Conservation (phyloP, 2,797 vertebrate genomes). For the Kryptopterus vitreolus region DNA sequence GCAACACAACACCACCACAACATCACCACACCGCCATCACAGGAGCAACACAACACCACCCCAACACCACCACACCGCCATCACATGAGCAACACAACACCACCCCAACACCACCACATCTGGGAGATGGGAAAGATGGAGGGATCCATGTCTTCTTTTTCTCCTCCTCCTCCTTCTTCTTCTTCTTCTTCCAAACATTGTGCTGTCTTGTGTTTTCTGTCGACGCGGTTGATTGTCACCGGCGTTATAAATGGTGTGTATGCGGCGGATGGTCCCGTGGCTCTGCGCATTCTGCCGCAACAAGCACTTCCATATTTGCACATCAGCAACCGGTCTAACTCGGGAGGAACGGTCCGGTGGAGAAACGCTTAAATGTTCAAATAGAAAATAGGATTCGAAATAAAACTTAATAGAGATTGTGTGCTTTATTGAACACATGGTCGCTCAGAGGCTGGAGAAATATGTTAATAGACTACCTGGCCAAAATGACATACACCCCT, state of each 20-base stretch:
- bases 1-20: no score
- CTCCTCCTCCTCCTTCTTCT: no score
- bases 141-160: background rate
- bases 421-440: background rate
- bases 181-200: slow-evolving; percentile 16
- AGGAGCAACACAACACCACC: no score
- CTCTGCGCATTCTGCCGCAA: slow-evolving; percentile 43
- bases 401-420: background rate
- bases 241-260: slow-evolving; percentile 51
- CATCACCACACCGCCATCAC: no score
- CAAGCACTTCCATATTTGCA: slow-evolving; percentile 47
- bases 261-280: slow-evolving; percentile 35
- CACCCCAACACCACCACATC: background rate
- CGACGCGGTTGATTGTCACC: slow-evolving; percentile 50
- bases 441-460: no score
- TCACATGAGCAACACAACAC: no score
- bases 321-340: slow-evolving; percentile 30
- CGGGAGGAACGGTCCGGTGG: background rate
- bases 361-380: slow-evolving; percentile 19
- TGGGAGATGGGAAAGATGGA: no score
- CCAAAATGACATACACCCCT: no score
- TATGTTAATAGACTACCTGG: background rate
- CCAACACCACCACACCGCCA: no score
- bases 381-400: background rate
- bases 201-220: slow-evolving; percentile 31